These are phyloP conservation scores for Halictus ligatus DNA, from an alignment of 2,888 invertebrate genomes.

Conservation along the genomic window DNA sequence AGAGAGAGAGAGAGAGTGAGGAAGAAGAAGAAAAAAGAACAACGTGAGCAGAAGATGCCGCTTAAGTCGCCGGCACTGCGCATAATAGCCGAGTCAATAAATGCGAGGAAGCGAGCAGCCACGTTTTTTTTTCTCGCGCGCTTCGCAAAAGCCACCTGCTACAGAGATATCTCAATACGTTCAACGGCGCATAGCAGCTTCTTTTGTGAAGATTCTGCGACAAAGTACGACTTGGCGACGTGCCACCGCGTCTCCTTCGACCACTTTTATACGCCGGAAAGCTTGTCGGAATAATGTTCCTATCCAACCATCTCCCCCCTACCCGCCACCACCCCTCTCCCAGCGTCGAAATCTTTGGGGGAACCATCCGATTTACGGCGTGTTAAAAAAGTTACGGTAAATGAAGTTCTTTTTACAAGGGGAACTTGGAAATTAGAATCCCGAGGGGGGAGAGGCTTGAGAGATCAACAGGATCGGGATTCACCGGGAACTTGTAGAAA, in stretches of 20 bases:
- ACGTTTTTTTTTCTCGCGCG: conserved; percentile 7
- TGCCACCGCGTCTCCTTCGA: conserved; percentile 63
- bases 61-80: neutral
- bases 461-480: conserved; percentile 29
- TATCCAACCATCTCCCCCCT: neutral
- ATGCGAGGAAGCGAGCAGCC: conserved; percentile 16
- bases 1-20: neutral
- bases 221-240: conserved; percentile 61
- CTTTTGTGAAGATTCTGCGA: conserved; percentile 56
- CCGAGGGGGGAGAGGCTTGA: neutral
- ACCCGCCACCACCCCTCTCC: neutral
- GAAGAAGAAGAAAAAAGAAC: neutral
- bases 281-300: conserved; percentile 67
- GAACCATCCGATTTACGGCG: conserved; percentile 58
- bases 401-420: conserved; percentile 49
- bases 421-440: conserved; percentile 51
- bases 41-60: neutral
- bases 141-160: conserved; percentile 26
- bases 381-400: conserved; percentile 64
- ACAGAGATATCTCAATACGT: conserved; percentile 47
- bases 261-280: conserved; percentile 63
- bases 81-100: conserved; percentile 40
- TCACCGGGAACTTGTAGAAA: conserved; percentile 22
- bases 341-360: conserved; percentile 7
- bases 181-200: conserved; percentile 34